These are phyloP conservation scores for Corythornis leucogaster DNA, from an alignment of 2,797 vertebrate species.

Conservation along the genomic window DNA sequence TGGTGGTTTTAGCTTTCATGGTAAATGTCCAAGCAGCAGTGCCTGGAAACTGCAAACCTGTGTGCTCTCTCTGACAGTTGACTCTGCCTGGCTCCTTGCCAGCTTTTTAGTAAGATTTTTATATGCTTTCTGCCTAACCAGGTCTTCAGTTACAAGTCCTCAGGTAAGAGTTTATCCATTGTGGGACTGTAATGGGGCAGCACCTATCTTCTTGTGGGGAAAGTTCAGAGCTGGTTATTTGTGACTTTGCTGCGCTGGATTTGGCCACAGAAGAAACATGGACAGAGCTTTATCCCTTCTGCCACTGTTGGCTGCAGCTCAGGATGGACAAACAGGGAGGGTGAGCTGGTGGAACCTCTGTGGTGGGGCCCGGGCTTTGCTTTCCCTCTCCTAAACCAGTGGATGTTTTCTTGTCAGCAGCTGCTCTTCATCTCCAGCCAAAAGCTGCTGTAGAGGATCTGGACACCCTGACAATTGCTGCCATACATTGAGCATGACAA, in stretches of 20 bases:
- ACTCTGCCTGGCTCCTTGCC: rapidly evolving
- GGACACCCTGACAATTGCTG: not conserved
- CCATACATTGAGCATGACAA: not conserved
- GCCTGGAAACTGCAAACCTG: rapidly evolving
- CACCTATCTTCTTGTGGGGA: not conserved
- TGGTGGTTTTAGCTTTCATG: not conserved
- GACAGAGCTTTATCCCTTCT: not conserved
- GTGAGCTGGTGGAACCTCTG: not conserved
- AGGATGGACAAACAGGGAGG: not conserved
- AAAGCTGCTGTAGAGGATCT: not conserved
- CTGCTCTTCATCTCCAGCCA: not conserved
- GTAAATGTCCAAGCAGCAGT: not conserved
- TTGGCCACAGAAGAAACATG: not conserved
- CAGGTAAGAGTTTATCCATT: rapidly evolving
- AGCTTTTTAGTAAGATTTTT: not conserved
- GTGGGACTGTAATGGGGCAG: rapidly evolving
- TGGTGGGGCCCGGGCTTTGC: not conserved
- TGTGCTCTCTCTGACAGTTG: rapidly evolving
- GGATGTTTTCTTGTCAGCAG: not conserved
- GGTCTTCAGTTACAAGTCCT: not conserved
- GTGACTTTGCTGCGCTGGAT: not conserved
- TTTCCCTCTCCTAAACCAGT: not conserved
- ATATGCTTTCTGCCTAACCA: not conserved
- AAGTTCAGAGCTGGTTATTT: not conserved
- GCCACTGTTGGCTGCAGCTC: not conserved